phyloP scores from a whole-genome alignment of 1,140 invertebrate species.

The Caenorhabditis brenneri region DNA sequence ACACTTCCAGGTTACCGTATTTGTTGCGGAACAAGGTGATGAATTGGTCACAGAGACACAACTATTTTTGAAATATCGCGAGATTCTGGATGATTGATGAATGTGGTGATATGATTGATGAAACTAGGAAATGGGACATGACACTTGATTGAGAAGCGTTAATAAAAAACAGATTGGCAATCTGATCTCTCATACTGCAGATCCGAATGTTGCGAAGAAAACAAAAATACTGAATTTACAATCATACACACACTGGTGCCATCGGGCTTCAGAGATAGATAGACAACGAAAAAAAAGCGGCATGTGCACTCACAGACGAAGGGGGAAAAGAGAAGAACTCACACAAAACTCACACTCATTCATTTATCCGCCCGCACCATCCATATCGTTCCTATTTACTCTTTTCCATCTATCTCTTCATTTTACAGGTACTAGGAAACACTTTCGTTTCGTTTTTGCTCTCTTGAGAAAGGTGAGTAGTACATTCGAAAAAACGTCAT shows the following conservation, averaged over 20 bases:
- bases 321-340: not conserved
- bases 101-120: too few relatives aligned
- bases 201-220: too few relatives aligned
- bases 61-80: too few relatives aligned
- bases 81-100: too few relatives aligned
- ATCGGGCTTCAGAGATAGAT: not conserved
- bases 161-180: too few relatives aligned
- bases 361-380: constrained; percentile 33
- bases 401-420: constrained; percentile 10
- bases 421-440: constrained; percentile 34
- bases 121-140: too few relatives aligned
- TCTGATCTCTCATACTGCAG: too few relatives aligned
- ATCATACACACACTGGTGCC: not conserved
- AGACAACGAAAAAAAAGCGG: not conserved
- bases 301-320: not conserved
- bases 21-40: not conserved
- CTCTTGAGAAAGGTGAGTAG: constrained; percentile 28
- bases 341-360: constrained; percentile 28
- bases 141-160: too few relatives aligned
- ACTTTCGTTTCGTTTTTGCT: constrained; percentile 5
- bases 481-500: constrained; percentile 14
- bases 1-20: constrained; percentile 22
- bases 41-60: not conserved
- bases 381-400: constrained; percentile 39
- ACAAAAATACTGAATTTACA: too few relatives aligned